These are phyloP conservation scores for Leptonema lineaticorne DNA, from an alignment of 1,140 invertebrate species.

Conservation along the genomic window DNA sequence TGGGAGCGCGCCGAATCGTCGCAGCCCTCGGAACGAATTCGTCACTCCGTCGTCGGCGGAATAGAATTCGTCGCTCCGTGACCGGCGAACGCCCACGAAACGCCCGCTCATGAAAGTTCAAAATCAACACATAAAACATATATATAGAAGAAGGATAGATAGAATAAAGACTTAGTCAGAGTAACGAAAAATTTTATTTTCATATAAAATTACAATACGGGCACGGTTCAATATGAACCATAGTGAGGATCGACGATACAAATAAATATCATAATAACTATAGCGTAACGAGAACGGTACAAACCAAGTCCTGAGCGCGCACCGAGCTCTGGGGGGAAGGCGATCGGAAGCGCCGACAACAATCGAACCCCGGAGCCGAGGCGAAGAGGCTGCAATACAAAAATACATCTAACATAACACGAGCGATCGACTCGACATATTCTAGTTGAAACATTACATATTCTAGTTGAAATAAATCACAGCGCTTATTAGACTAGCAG, in stretches of 20 bases:
- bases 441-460: no score
- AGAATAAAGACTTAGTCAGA: neutral
- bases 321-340: neutral
- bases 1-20: no score
- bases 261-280: conserved; percentile 20
- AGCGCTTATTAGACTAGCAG: neutral
- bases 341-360: neutral
- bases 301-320: conserved; percentile 22
- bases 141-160: neutral
- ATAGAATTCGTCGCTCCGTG: neutral
- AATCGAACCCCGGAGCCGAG: conserved; percentile 4
- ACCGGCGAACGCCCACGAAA: neutral
- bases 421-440: no score
- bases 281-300: conserved; percentile 38
- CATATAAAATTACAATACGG: conserved; percentile 4
- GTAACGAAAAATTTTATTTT: conserved; percentile 3
- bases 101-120: conserved; percentile 4
- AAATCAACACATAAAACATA: neutral
- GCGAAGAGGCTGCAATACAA: conserved; percentile 36
- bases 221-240: conserved; percentile 41
- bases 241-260: conserved; percentile 13
- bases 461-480: neutral
- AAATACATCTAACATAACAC: conserved; percentile 39
- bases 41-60: no score
- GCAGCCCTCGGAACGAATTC: no score